A percentile compares a stretch with the other conserved stretches of the same genome.
These are phyloP conservation scores for Hippopotamus amphibius DNA, from an alignment of 2,113 vertebrate species.

Conservation along the genomic window DNA sequence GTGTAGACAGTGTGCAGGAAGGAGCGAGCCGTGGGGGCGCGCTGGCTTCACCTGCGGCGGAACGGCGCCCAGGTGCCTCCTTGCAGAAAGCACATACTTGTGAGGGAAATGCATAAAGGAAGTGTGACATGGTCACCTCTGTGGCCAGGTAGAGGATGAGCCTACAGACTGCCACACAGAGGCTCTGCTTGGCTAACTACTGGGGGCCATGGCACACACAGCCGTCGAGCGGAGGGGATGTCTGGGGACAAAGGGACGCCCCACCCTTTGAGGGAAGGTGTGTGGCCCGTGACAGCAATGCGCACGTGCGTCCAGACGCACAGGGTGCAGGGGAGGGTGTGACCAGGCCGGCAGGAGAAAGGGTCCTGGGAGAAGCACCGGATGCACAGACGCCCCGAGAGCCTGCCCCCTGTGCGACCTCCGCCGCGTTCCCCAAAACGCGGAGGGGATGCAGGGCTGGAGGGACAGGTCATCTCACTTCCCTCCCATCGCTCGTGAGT, in stretches of 20 bases:
- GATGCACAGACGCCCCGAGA: accelerated
- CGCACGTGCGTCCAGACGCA: accelerated
- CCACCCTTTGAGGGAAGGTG: not conserved
- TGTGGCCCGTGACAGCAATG: not conserved
- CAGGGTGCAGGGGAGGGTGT: accelerated
- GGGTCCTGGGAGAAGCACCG: not conserved
- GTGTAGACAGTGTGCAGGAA: accelerated
- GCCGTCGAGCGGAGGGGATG: not conserved
- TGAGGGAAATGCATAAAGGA: accelerated
- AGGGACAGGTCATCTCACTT: not conserved
- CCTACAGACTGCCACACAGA: accelerated
- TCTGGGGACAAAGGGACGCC: not conserved
- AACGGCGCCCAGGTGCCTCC: not conserved
- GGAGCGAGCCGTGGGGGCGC: accelerated
- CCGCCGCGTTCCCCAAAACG: accelerated
- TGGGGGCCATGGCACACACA: too few relatives aligned
- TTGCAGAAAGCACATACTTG: not conserved
- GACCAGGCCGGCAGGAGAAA: accelerated
- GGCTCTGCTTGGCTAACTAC: accelerated
- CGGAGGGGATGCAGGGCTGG: accelerated
- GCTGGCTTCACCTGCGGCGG: not conserved
- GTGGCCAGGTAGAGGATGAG: not conserved
- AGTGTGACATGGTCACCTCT: not conserved
- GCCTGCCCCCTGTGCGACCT: not conserved
- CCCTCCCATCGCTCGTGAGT: not conserved